Percentiles rank a stretch among this genome's conserved stretches.
These are phyloP conservation scores for Stramonita haemastoma DNA, from an alignment of 2,888 invertebrate species.

Conservation along the genomic window DNA sequence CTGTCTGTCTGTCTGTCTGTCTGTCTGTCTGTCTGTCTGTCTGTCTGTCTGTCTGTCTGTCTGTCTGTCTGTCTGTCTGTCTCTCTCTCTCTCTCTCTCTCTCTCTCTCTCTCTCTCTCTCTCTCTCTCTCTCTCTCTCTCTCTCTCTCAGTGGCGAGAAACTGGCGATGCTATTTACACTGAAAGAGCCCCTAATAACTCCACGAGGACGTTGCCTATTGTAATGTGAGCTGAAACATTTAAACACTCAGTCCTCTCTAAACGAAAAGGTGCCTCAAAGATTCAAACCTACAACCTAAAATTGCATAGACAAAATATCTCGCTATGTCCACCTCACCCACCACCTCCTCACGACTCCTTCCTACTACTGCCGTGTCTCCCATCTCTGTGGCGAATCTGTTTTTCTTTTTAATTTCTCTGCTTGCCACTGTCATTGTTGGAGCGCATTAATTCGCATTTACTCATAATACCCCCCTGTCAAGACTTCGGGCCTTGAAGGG, in stretches of 20 bases:
- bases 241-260: too few species aligned
- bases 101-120: neutral
- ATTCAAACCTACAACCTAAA: too few species aligned
- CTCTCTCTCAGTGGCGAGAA: neutral
- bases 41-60: neutral
- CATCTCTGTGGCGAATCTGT: neutral
- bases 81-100: neutral
- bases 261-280: too few species aligned
- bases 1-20: neutral
- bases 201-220: too few species aligned
- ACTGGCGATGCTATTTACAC: too few species aligned
- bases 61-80: neutral
- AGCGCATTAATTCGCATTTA: slow-evolving; percentile 2
- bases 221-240: too few species aligned
- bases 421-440: neutral
- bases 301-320: too few species aligned
- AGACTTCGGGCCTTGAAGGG: neutral
- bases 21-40: neutral
- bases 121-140: neutral
- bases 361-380: neutral
- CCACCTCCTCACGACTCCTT: too few species aligned
- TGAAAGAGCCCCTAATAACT: too few species aligned
- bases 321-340: too few species aligned
- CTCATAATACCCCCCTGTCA: neutral
- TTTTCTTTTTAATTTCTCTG: neutral